Conservation (phyloP, 2,113 vertebrate species). For the Leucopternis melanops region DNA sequence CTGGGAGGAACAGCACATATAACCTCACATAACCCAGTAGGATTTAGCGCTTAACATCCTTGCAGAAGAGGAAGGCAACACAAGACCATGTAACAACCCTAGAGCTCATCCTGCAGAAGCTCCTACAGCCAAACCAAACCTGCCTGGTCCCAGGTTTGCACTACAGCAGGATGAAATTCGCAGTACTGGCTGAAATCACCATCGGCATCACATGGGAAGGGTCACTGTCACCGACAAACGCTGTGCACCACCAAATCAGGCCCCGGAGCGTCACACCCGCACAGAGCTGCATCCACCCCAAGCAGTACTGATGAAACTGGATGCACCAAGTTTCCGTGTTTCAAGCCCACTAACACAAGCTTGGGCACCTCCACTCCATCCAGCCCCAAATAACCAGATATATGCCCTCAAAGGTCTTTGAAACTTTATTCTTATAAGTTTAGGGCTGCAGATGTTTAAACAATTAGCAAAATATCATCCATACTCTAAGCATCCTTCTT, state of each 20-base stretch:
- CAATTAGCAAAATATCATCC: neutral
- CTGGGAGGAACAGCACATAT: neutral
- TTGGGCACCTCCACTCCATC: neutral
- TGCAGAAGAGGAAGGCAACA: neutral
- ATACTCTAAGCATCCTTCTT: neutral
- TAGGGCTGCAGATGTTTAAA: neutral
- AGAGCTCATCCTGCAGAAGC: neutral
- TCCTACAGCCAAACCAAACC: neutral
- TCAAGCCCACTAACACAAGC: neutral
- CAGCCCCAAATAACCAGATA: neutral
- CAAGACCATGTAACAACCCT: neutral
- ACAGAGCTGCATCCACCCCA: neutral
- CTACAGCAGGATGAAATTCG: accelerated
- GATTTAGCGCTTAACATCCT: neutral
- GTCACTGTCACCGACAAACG: accelerated
- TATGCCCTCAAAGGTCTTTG: neutral
- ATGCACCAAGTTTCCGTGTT: accelerated
- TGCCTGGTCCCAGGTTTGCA: neutral
- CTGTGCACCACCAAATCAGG: neutral
- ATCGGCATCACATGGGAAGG: neutral
- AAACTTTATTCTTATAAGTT: neutral
- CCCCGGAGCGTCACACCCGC: neutral
- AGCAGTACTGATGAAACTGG: neutral
- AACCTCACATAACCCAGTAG: neutral
- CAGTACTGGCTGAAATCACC: neutral